Base-by-base conservation (phyloP, 2,797 vertebrate genomes). In the Oceanodroma leucorhoa region DNA sequence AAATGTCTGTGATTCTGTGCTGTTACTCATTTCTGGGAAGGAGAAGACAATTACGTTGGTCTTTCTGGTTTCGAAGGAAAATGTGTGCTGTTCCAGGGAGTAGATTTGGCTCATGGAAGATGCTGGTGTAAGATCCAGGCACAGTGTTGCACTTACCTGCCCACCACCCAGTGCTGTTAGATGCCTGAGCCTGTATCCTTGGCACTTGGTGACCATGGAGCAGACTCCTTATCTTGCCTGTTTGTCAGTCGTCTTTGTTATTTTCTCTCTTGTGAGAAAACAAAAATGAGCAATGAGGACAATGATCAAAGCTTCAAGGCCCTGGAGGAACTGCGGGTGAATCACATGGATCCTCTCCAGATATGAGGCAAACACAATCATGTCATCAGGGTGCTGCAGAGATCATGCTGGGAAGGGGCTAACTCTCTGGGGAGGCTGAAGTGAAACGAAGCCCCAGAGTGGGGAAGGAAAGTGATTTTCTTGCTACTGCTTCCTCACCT, bases 331-430 rank as follows among this genome's bases (percentile, higher is more conserved):
- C 24, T 10, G 34, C 43, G 54, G 8, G 43, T 93, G 91, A 94
- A 73, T 92, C 84, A 94, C 67, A 61, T 57, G 79, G 89, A 89
- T 81, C 21, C 13, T 70, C 29, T 94, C 87, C 82, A 94, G 79
- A 62, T 21, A 65, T 41, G 64, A 94, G 36, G 71, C 75, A 94
- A 89, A 89, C n/a, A 38, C 3, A 12, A 15, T 36, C 54, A 29
- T 69, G 30, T 76, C 87, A 67, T 60, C 22, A 64, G 26, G 36
- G 38, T 0, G 0, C 48, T 87, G 34, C 40, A 60, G 71, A 55
- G 40, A 80, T 46, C 8, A 18, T 5, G 6, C 30, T 0, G 1
- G 51, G 48, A 94, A 77, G 9, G 26, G n/a, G 21, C 18, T 30
- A 57, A 5, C 3, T 36, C 22, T 60, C 7, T 45, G 18, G 10